Conservation (phyloP, 2,888 invertebrate genomes). For the Cordilura impudica region DNA sequence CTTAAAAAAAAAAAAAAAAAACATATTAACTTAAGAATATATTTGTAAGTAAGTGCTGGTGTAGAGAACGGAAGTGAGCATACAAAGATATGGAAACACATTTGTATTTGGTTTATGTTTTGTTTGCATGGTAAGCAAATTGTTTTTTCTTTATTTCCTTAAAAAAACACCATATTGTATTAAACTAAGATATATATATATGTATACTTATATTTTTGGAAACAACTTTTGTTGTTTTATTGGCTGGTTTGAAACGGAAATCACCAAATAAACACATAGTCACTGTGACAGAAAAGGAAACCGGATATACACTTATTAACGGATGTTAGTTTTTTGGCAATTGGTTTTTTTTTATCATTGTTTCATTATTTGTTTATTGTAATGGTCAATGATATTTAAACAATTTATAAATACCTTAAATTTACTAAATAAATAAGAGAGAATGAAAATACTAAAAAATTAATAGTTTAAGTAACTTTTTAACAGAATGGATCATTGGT, state of each 20-base stretch:
- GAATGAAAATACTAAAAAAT: not conserved
- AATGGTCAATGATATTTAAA: slow-evolving; percentile 36
- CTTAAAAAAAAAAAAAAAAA: too few species aligned
- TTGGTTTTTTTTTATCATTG: not conserved
- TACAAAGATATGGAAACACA: not conserved
- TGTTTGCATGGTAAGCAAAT: not conserved
- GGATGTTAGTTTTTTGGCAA: slow-evolving; percentile 34
- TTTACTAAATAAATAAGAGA: not conserved
- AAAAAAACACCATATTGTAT: not conserved
- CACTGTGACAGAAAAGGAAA: slow-evolving; percentile 2
- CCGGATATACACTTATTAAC: slow-evolving; percentile 47
- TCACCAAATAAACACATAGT: slow-evolving; percentile 5
- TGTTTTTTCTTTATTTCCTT: not conserved
- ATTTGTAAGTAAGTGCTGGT: not conserved
- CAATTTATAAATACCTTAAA: slow-evolving; percentile 40
- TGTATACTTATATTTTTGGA: too few species aligned
- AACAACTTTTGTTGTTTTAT: not conserved
- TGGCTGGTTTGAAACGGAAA: not conserved
- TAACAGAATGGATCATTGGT: not conserved
- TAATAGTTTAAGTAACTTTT: not conserved
- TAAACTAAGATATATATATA: too few species aligned
- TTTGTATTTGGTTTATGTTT: not conserved
- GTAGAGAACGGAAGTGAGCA: not conserved
- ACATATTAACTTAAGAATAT: too few species aligned
- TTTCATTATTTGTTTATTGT: not conserved